These are phyloP conservation scores for Hoplodrina blanda DNA, from an alignment of 2,888 invertebrate genomes.

Conservation along the genomic window DNA sequence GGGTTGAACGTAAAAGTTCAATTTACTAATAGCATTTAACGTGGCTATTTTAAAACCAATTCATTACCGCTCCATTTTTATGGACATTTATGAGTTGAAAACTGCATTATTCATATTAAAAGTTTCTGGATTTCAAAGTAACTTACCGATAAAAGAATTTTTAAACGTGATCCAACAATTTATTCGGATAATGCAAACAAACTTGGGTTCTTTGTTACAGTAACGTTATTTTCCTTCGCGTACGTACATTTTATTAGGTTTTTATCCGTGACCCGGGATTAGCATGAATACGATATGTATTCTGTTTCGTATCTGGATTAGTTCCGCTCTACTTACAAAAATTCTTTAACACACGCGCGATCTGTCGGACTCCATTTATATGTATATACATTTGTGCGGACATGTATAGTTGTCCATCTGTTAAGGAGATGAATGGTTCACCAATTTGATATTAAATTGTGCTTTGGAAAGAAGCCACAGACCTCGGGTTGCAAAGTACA, in stretches of 20 bases:
- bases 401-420: not conserved
- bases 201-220: slow-evolving; percentile 41
- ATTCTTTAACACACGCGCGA: slow-evolving; percentile 42
- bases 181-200: slow-evolving; percentile 47
- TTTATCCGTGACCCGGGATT: slow-evolving; percentile 45
- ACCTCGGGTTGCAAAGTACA: not conserved
- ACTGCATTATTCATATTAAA: slow-evolving; percentile 56
- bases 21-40: slow-evolving; percentile 29
- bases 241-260: slow-evolving; percentile 34
- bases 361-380: slow-evolving; percentile 1
- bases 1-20: slow-evolving; percentile 2
- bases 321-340: slow-evolving; percentile 36
- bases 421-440: not conserved
- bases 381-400: not conserved
- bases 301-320: slow-evolving; percentile 37
- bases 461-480: not conserved
- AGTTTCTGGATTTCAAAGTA: slow-evolving; percentile 24
- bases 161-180: slow-evolving; percentile 41
- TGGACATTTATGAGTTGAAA: slow-evolving; percentile 31
- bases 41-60: slow-evolving; percentile 36
- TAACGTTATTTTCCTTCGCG: slow-evolving; percentile 36
- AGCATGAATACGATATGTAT: slow-evolving; percentile 41
- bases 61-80: slow-evolving; percentile 35
- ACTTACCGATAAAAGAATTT: slow-evolving; percentile 38
- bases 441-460: not conserved